These are phyloP conservation scores for Hemithea aestivaria DNA, from an alignment of 2,888 invertebrate species.

Conservation along the genomic window DNA sequence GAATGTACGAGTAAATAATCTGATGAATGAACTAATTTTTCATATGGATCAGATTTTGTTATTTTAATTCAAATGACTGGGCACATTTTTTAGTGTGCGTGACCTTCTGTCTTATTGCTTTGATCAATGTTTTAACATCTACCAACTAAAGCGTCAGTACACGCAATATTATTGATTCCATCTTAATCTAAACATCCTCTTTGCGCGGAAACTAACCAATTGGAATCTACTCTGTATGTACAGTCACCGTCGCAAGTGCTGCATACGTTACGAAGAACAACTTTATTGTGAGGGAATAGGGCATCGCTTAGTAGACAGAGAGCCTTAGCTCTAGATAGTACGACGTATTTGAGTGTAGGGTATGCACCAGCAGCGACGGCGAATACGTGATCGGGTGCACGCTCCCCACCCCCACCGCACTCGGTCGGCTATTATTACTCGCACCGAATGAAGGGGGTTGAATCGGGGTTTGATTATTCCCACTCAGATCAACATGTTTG, in stretches of 20 bases:
- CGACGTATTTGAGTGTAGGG: conserved; percentile 25
- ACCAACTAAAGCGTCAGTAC: no score
- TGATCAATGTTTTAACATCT: no score
- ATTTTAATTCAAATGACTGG: no score
- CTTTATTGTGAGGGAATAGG: conserved; percentile 22
- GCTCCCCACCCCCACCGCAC: conserved; percentile 41
- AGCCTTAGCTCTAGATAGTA: conserved; percentile 3
- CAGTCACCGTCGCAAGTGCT: conserved; percentile 22
- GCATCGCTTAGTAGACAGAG: conserved; percentile 3
- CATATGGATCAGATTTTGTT: no score
- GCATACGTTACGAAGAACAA: conserved; percentile 18
- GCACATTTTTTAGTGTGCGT: no score
- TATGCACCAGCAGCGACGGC: conserved; percentile 31
- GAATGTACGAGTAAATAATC: no score
- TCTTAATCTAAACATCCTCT: conserved; percentile 18
- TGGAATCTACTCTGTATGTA: conserved; percentile 34
- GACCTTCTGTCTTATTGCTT: no score
- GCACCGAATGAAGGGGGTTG: conserved; percentile 53
- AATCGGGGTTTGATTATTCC: conserved; percentile 68
- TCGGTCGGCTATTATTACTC: conserved; percentile 59
- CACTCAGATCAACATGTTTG: conserved; percentile 73
- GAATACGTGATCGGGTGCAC: conserved; percentile 54
- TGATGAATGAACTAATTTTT: no score
- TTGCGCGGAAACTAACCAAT: conserved; percentile 37
- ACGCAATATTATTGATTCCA: conserved; percentile 9